A percentile compares a stretch with the other conserved stretches of the same genome.
Evolutionary conservation across 1,140 invertebrate genomes (phyloP).

Genomic region (Scaptomyza hsui): DNA sequence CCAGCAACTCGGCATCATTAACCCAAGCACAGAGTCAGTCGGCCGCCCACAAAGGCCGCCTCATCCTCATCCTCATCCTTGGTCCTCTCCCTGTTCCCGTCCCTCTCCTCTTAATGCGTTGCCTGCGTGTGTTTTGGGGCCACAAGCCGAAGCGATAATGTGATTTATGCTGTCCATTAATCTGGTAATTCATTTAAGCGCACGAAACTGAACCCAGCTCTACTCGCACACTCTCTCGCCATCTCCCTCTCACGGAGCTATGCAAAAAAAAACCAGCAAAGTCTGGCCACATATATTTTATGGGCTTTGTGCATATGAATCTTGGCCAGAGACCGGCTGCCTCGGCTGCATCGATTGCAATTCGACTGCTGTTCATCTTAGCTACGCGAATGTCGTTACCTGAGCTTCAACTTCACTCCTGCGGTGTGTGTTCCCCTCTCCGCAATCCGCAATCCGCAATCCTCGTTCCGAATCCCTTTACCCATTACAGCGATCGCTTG

Average conservation of each 20-base stretch:
- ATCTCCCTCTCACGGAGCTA: slow-evolving; percentile 5
- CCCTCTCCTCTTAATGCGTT: slow-evolving; percentile 71
- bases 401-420: slow-evolving; percentile 41
- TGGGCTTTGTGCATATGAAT: slow-evolving; percentile 80
- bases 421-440: slow-evolving; percentile 19
- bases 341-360: slow-evolving; percentile 76
- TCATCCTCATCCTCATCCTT: slow-evolving; percentile 42
- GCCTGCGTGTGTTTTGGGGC: slow-evolving; percentile 55
- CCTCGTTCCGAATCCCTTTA: background rate
- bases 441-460: slow-evolving; percentile 2
- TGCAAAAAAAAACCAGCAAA: slow-evolving; percentile 12
- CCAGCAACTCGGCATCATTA: slow-evolving; percentile 71
- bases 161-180: slow-evolving; percentile 84
- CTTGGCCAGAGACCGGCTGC: slow-evolving; percentile 41
- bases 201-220: slow-evolving; percentile 68
- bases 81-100: slow-evolving; percentile 4
- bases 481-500: slow-evolving; percentile 73
- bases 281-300: slow-evolving; percentile 72
- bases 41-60: slow-evolving; percentile 78
- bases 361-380: slow-evolving; percentile 84
- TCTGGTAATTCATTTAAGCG: slow-evolving; percentile 84
- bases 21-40: slow-evolving; percentile 50
- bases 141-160: slow-evolving; percentile 83
- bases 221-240: background rate
- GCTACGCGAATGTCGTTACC: slow-evolving; percentile 41